These are phyloP conservation scores for Andrena camellia DNA, from an alignment of 2,888 invertebrate species.

Conservation along the genomic window DNA sequence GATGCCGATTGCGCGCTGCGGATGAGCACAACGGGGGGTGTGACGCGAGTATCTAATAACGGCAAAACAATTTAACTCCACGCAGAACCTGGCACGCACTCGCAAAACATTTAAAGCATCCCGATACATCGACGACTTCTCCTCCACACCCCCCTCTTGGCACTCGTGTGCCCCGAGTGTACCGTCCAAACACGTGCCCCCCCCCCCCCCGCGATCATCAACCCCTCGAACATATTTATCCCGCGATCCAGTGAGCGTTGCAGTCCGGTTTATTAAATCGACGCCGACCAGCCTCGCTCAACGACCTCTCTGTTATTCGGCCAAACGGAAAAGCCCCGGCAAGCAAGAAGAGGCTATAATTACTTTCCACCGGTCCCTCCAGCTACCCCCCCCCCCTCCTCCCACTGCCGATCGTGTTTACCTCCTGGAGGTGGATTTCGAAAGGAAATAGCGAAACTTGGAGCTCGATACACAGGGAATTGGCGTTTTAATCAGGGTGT, in stretches of 20 bases:
- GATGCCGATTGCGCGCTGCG: no score
- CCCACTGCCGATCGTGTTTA: constrained; percentile 58
- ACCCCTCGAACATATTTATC: background rate
- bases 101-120: no score
- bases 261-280: constrained; percentile 14
- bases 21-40: no score
- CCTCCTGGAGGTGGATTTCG: constrained; percentile 62
- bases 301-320: constrained; percentile 26
- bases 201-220: background rate
- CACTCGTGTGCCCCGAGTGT: constrained; percentile 33
- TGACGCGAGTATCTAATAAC: no score
- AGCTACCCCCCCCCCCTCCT: background rate
- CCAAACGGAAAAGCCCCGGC: constrained; percentile 14
- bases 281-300: background rate
- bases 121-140: no score
- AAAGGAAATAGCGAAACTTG: constrained; percentile 63
- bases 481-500: constrained; percentile 78
- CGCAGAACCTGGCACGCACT: no score
- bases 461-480: constrained; percentile 71
- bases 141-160: constrained; percentile 41
- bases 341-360: constrained; percentile 61
- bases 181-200: constrained; percentile 10
- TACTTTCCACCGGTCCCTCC: constrained; percentile 57
- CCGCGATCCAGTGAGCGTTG: background rate
- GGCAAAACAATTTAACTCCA: no score